Conservation (phyloP, 2,888 invertebrate genomes). For the Plagodis pulveraria region DNA sequence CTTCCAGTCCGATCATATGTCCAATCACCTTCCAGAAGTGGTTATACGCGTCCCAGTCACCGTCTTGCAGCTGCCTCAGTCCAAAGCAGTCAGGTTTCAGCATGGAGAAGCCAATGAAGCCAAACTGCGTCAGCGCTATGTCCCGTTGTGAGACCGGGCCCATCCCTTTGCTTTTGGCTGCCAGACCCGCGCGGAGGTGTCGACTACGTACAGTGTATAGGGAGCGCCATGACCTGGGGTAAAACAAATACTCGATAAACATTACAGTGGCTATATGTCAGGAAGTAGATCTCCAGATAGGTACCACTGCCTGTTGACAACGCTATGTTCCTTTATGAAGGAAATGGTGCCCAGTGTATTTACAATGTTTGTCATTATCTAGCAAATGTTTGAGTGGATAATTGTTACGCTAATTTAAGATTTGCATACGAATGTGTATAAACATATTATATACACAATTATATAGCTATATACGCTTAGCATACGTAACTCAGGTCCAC, state of each 20-base stretch:
- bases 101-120: constrained; percentile 91
- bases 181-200: constrained; percentile 87
- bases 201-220: constrained; percentile 87
- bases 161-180: constrained; percentile 68
- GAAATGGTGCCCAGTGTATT: no score
- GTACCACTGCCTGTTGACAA: no score
- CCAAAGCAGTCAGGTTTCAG: constrained; percentile 87
- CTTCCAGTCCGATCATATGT: constrained; percentile 92
- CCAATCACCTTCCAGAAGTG: constrained; percentile 95
- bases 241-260: not conserved
- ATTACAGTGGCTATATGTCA: no score
- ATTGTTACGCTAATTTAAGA: no score
- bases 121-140: constrained; percentile 94
- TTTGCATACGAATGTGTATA: no score
- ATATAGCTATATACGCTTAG: no score
- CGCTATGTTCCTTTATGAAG: no score
- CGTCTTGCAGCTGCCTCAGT: constrained; percentile 82
- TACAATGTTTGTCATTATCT: no score
- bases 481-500: no score
- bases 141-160: constrained; percentile 91
- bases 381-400: no score
- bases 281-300: no score
- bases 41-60: constrained; percentile 90
- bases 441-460: no score
- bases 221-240: constrained; percentile 87